Evolutionary conservation across 2,797 vertebrate genomes (phyloP).

Genomic region (Acrossocheilus fasciatus): DNA sequence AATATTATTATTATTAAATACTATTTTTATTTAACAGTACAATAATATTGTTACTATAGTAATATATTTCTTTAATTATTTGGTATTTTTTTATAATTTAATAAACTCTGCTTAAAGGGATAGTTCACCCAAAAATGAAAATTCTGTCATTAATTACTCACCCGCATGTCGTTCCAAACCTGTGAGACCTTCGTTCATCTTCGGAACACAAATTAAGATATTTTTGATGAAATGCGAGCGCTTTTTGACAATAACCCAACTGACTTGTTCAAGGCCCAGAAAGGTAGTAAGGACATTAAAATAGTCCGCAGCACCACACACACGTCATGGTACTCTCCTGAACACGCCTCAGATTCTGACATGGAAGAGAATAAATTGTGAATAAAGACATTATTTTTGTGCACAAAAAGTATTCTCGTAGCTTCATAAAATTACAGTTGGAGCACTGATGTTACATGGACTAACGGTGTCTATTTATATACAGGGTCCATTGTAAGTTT

Average conservation of each 20-base stretch:
- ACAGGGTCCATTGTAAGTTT: neutral
- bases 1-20: neutral
- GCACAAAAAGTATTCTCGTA: neutral
- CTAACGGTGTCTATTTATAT: neutral
- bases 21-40: neutral
- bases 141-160: too few relatives aligned
- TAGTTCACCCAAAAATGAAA: neutral
- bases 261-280: too few relatives aligned
- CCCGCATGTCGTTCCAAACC: too few relatives aligned
- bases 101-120: neutral
- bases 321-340: neutral
- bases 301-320: neutral
- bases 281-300: neutral
- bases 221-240: too few relatives aligned
- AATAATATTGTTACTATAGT: neutral
- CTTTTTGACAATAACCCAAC: too few relatives aligned
- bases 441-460: too few relatives aligned
- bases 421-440: neutral
- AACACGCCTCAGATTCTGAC: neutral
- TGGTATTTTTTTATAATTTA: neutral
- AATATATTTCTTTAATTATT: neutral
- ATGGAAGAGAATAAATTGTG: neutral
- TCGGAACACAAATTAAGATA: too few relatives aligned
- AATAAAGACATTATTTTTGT: neutral
- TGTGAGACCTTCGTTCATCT: too few relatives aligned